Base-by-base conservation (phyloP, 2,797 vertebrate genomes). In the Cetoscarus ocellatus region DNA sequence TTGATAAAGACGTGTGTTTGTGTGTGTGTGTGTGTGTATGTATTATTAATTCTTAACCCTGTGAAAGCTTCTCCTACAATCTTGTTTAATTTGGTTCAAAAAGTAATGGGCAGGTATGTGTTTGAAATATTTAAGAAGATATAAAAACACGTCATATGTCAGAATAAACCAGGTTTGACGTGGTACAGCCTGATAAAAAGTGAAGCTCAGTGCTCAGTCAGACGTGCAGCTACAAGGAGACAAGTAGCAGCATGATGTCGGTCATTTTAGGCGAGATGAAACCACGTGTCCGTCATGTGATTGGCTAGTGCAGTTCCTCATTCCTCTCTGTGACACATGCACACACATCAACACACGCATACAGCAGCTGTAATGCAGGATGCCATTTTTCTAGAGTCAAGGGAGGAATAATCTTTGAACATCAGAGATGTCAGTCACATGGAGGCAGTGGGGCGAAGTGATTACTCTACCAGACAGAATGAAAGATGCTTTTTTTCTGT, bases 401-500 rank as follows among this genome's bases (percentile, higher is more conserved):
- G 63, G 38, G 47, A 12, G 49, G 62, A 18, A 17, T 83, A 77
- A 87, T 86, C 77, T 80, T 19, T 39, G 34, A 70, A 70, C 70
- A 78, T 80, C 63, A 62, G 58, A 79, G 62, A 80, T 62, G 68
- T 49, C 75, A 54, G 61, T 70, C 70, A 36, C 54, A 73, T 56
- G 45, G 66, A 66, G 63, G 66, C 81, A 73, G 74, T 38, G 27
- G 43, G 39, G 73, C 70, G 43, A 69, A 54, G 52, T 45, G 17
- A 79, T 86, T 69, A 55, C 72, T 68, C 55, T 75, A 52, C 66
- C 8, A 34, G 47, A 73, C 38, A 27, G 64, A 61, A 75, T 74
- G 64, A 84, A 70, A 82, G 36, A 75, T 75, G 53, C 11, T 55
- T 45, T 74, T 49, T 70, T 45, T 36, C 36, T 7, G 0, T 7